phyloP scores from a whole-genome alignment of 30 jellyfish, hydroid and myxozoan species.

The Turritopsis rubra region DNA sequence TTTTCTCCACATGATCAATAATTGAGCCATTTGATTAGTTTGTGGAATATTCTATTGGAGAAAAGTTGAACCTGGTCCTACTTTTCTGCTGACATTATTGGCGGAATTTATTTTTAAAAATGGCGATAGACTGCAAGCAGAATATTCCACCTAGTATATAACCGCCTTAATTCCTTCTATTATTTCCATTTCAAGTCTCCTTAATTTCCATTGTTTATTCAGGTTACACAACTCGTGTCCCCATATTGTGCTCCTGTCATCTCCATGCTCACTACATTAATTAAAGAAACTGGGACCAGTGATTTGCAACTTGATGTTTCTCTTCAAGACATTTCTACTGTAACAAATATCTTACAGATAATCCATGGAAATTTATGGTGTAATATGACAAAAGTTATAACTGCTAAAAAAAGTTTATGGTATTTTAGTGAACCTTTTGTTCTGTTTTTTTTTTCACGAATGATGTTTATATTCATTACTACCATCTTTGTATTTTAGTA shows the following conservation, averaged over 20 bases:
- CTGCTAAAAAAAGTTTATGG: neutral
- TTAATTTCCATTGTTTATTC: neutral
- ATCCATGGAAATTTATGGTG: neutral
- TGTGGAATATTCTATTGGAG: too few species aligned
- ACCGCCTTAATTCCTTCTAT: too few species aligned
- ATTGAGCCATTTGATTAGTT: too few species aligned
- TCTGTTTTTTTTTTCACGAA: neutral
- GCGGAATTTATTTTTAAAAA: neutral
- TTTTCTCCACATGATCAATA: too few species aligned
- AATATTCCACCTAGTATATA: too few species aligned
- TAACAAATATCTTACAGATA: neutral
- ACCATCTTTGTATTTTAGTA: too few species aligned
- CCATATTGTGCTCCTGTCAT: neutral
- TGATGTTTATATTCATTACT: too few species aligned
- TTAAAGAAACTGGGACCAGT: neutral
- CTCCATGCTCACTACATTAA: neutral
- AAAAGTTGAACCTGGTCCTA: too few species aligned
- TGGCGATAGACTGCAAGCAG: neutral
- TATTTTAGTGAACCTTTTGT: too few species aligned
- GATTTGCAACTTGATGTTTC: neutral
- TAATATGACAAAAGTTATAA: neutral
- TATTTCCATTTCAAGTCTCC: too few species aligned
- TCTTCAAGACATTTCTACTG: neutral
- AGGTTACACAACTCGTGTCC: neutral
- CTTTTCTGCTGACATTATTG: neutral